Base-by-base conservation (phyloP, 2,797 vertebrate genomes). In the Smutsia gigantea region DNA sequence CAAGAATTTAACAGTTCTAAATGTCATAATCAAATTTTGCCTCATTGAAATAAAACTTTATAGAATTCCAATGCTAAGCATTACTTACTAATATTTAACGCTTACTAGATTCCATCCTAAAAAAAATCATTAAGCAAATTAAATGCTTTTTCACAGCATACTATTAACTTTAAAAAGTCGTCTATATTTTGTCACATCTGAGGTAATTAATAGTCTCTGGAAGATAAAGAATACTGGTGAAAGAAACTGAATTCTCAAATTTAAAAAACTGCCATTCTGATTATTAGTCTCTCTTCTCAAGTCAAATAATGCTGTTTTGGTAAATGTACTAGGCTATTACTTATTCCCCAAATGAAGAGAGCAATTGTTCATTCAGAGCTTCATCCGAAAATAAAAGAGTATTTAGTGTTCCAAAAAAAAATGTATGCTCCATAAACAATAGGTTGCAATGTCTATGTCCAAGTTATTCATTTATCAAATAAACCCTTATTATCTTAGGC, bases 301-400 rank as follows among this genome's bases (percentile, higher is more conserved):
- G 86, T 79, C 95, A 39, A 93, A 89, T 64, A 66, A 74, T 69
- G 37, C 82, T 59, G 69, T 87, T 95, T 82, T 83, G 78, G 78
- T 83, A 95, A 95, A 77, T 27, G 42, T 68, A 87, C 95, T 94
- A 90, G 92, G 81, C 61, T 93, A 97, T 96, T 92, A 97, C 93
- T 97, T 96, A 96, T 66, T 14, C 49, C 64, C 86, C 90, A 91
- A 90, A 87, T 89, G 75, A 96, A 97, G 42, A 12, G 46, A 69
- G 75, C 89, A 93, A 97, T 95, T 97, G 96, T 97, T 96, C 91
- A 55, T 89, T 94, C 95, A 81, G 34, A 84, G 66, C 37, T 94
- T 90, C 3, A 14, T 63, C 84, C 17, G 13, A 84, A 92, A 81
- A 90, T 39, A 93, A 95, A 68, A 72, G 69, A 79, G 74, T 84